Percentiles rank a stretch among this genome's conserved stretches.
Evolutionary conservation across 2,888 invertebrate species (phyloP).

Genomic region (Papilio demoleus): DNA sequence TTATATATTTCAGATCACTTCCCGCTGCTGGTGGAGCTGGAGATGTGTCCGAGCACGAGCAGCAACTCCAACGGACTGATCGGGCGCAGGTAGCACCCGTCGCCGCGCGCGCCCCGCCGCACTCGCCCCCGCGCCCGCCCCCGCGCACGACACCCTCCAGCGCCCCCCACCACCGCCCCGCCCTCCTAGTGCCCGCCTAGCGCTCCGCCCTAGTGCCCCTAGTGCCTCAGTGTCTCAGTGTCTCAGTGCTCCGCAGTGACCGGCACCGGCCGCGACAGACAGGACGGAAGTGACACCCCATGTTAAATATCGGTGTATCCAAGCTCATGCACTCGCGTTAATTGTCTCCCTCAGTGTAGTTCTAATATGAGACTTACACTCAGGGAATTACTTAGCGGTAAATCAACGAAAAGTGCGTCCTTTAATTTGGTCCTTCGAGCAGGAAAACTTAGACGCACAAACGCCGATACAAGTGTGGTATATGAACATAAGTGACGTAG

Average conservation of each 20-base stretch:
- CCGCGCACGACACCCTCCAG: constrained; percentile 38
- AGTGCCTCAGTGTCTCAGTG: neutral
- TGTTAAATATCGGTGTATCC: constrained; percentile 6
- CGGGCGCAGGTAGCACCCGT: constrained; percentile 90
- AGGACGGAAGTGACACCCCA: neutral
- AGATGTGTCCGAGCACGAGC: constrained; percentile 91
- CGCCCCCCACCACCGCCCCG: constrained; percentile 5
- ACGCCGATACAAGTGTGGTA: neutral
- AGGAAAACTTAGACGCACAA: neutral
- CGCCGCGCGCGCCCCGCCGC: constrained; percentile 52
- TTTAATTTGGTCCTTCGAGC: neutral
- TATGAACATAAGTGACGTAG: neutral
- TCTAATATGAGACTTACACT: neutral
- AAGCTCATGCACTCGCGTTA: neutral
- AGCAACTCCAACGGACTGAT: constrained; percentile 91
- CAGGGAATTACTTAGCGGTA: neutral
- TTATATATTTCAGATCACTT: constrained; percentile 89
- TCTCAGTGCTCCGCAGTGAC: neutral
- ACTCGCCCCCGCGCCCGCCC: constrained; percentile 49
- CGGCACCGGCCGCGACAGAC: neutral
- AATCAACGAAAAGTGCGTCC: neutral
- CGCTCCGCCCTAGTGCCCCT: neutral
- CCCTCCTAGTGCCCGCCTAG: neutral
- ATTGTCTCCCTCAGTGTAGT: neutral
- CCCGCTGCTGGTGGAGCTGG: constrained; percentile 94